Evolutionary conservation across 2,888 invertebrate genomes (phyloP).

Genomic region (Catocala fraxini): DNA sequence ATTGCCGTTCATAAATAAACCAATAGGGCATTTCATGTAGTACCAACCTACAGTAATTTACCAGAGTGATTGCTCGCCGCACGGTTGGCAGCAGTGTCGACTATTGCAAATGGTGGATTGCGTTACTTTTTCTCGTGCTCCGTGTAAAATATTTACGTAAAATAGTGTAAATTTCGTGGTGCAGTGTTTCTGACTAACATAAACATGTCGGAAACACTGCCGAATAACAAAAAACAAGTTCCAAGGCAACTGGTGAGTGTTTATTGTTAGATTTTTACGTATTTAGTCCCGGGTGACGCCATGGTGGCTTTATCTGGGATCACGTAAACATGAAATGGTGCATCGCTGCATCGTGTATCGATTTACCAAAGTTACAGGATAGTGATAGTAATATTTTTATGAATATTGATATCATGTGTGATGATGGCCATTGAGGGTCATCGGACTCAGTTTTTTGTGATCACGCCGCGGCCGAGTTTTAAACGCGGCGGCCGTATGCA

Average conservation of each 20-base stretch:
- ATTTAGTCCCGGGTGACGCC: conserved; percentile 89
- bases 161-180: conserved; percentile 84
- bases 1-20: conserved; percentile 67
- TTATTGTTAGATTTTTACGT: conserved; percentile 84
- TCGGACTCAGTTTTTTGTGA: conserved; percentile 79
- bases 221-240: conserved; percentile 87
- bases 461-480: conserved; percentile 82
- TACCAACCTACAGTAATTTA: conserved; percentile 75
- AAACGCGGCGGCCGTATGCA: conserved; percentile 86
- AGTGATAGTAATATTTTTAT: conserved; percentile 57
- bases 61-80: conserved; percentile 77
- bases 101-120: conserved; percentile 88
- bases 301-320: conserved; percentile 89
- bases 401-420: conserved; percentile 55
- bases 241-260: conserved; percentile 89
- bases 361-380: conserved; percentile 76
- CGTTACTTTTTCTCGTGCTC: conserved; percentile 88
- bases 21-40: conserved; percentile 68
- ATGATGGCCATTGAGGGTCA: conserved; percentile 73
- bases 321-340: conserved; percentile 89
- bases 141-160: conserved; percentile 88
- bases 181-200: conserved; percentile 86
- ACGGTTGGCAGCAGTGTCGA: conserved; percentile 85
- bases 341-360: conserved; percentile 87
- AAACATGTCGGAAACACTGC: conserved; percentile 89